Base-by-base conservation (phyloP, 64 coral and sea anemone genomes). In the Acropora tenuis region DNA sequence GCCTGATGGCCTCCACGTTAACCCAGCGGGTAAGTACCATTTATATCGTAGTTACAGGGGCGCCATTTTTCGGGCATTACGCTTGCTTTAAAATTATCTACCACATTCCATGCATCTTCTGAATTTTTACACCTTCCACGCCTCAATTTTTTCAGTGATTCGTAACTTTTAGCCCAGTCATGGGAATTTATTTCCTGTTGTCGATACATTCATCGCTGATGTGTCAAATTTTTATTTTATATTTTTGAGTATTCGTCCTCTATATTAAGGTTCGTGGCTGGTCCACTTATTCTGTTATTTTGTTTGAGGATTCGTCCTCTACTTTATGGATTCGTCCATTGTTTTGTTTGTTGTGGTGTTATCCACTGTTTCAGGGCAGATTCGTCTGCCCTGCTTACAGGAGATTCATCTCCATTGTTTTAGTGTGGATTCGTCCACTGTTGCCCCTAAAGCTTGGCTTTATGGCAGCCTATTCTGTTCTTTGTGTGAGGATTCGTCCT, bases 21-120 rank as follows among this genome's bases (percentile, higher is more conserved):
- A 69, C n/a, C 67, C 67, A 1, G 1, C 67, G 15, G 67, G 67
- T 69, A 1, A 69, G n/a, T 69, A 69, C 67, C 67, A 69, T 20
- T 69, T 69, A 20, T 69, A 69, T 69, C n/a, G 67, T 18, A 69
- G 67, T 69, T 69, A 69, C 67, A 69, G 67, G 67, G 67, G 67
- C 2, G 67, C 67, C 67, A 69, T 69, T 69, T 69, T 69, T 4
- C 67, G n/a, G 4, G 1, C 67, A 18, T 69, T 69, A 18, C 67
- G n/a, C 67, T 18, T 69, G 15, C 67, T 69, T 69, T 69, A 69
- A 15, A 15, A 69, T 69, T 20, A 69, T 16, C 12, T 57, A 20
- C 4, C 47, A 53, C 77, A 79, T 79, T 20, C 49, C n/a, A 3
- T 41, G 6, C 77, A 55, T 50, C 53, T 79, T 79, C 55, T 18